These are phyloP conservation scores for Vanessa tameamea DNA, from an alignment of 1,140 invertebrate genomes.

Conservation along the genomic window DNA sequence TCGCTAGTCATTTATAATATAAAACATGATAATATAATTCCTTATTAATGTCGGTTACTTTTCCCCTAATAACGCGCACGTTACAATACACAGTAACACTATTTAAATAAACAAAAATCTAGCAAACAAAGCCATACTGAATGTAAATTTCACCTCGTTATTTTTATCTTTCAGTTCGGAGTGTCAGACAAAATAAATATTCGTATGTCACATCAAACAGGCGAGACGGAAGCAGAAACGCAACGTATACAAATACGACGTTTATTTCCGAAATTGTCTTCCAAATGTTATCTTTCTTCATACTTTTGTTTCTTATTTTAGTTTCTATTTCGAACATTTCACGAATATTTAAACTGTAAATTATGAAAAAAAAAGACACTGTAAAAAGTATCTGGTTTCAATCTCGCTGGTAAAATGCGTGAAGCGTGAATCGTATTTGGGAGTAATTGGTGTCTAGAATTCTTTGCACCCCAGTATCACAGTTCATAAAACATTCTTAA, in stretches of 20 bases:
- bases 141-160: not conserved
- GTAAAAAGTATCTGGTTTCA: no score
- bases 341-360: no score
- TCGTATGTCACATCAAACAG: slow-evolving; percentile 29
- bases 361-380: not conserved
- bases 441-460: no score
- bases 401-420: no score
- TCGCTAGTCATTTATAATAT: no score
- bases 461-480: no score
- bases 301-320: not conserved
- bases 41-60: no score
- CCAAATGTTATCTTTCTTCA: slow-evolving; percentile 16
- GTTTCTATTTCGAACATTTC: not conserved
- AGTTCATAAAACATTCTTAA: no score
- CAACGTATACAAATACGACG: slow-evolving; percentile 22
- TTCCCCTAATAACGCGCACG: no score
- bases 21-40: no score
- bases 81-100: not conserved
- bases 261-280: slow-evolving; percentile 26
- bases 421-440: no score
- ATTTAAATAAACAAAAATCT: not conserved
- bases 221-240: slow-evolving; percentile 18
- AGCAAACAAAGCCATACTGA: not conserved
- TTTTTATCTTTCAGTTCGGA: slow-evolving; percentile 22
- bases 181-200: slow-evolving; percentile 33